Evolutionary conservation across 1,140 invertebrate species (phyloP).

Genomic region (Marisa cornuarietis): DNA sequence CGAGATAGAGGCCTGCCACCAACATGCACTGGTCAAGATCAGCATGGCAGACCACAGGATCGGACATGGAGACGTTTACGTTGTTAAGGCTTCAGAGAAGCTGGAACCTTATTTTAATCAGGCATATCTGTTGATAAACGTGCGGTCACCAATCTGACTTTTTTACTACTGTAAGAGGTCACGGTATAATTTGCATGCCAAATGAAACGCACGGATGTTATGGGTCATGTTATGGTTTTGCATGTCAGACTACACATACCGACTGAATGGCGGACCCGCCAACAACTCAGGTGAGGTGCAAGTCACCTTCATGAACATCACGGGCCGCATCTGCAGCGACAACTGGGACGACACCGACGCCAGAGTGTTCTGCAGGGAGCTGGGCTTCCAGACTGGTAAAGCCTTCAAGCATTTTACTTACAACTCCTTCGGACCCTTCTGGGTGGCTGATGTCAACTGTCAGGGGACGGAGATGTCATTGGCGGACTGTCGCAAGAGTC

Average conservation of each 20-base stretch:
- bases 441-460: slow-evolving; percentile 35
- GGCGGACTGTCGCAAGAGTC: not conserved
- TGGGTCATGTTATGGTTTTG: slow-evolving; percentile 23
- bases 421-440: slow-evolving; percentile 46
- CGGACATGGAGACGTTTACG: too few species aligned
- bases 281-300: slow-evolving; percentile 42
- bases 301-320: slow-evolving; percentile 38
- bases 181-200: too few species aligned
- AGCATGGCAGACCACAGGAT: too few species aligned
- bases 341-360: slow-evolving; percentile 61
- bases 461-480: slow-evolving; percentile 1
- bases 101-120: too few species aligned
- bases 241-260: slow-evolving; percentile 15
- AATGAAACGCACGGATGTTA: not conserved
- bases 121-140: too few species aligned
- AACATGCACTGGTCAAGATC: too few species aligned
- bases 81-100: too few species aligned
- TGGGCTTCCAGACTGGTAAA: slow-evolving; percentile 41
- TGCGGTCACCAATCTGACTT: too few species aligned
- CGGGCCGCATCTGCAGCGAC: slow-evolving; percentile 51
- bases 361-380: slow-evolving; percentile 44
- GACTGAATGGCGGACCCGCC: slow-evolving; percentile 11
- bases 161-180: too few species aligned
- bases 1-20: too few species aligned
- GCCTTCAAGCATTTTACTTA: slow-evolving; percentile 48